Conservation (phyloP, 2,797 vertebrate genomes). For the Coracias cyanogaster region DNA sequence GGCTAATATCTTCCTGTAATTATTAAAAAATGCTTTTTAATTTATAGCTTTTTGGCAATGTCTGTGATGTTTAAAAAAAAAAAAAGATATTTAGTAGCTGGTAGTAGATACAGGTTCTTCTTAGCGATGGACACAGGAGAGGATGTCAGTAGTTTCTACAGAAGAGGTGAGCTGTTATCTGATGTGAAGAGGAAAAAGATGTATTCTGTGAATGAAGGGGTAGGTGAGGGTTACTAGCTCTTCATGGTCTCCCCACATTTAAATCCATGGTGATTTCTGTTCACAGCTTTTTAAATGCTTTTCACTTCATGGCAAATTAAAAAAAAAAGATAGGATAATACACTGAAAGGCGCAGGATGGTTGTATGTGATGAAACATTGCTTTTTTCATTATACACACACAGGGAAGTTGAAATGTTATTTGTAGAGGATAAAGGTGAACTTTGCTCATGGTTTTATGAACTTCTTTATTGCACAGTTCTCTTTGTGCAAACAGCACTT, state of each 20-base stretch:
- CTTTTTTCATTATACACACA: constrained; percentile 24
- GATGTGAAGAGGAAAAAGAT: background rate
- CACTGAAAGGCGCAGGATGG: background rate
- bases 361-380: constrained; percentile 23
- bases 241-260: background rate
- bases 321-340: background rate
- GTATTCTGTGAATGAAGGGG: background rate
- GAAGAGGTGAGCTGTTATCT: background rate
- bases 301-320: background rate
- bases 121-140: background rate
- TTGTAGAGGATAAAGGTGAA: constrained; percentile 66
- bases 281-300: background rate
- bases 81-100: background rate
- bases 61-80: background rate
- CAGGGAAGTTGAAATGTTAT: constrained; percentile 58
- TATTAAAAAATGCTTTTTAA: background rate
- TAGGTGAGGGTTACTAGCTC: background rate
- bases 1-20: constrained; percentile 11
- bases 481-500: constrained; percentile 61
- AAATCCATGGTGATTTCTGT: background rate
- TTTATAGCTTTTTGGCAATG: background rate
- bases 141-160: background rate
- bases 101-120: background rate
- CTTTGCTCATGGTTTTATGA: constrained; percentile 66
- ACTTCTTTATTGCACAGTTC: constrained; percentile 59